Conservation (phyloP, 2,888 invertebrate species). For the Caprella mutica region DNA sequence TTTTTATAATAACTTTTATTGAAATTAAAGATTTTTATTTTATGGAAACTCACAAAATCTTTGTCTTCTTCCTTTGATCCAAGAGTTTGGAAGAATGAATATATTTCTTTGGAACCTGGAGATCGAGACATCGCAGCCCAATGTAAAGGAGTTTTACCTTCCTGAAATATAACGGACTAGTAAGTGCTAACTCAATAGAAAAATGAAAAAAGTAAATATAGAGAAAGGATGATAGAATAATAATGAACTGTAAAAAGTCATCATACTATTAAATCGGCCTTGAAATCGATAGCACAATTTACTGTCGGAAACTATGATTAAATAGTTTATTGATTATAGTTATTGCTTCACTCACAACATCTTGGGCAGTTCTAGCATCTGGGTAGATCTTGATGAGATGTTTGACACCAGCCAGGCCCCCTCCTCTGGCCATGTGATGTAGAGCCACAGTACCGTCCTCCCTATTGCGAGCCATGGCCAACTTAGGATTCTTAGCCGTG, state of each 20-base stretch:
- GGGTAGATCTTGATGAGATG: constrained; percentile 47
- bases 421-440: constrained; percentile 73
- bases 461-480: constrained; percentile 68
- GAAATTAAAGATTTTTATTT: no score
- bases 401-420: constrained; percentile 64
- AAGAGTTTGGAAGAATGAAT: constrained; percentile 36
- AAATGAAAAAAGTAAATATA: neutral
- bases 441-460: constrained; percentile 67
- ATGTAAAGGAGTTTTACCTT: constrained; percentile 65
- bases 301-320: no score
- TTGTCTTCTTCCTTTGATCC: constrained; percentile 39
- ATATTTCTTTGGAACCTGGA: constrained; percentile 35
- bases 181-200: neutral
- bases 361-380: constrained; percentile 40
- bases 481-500: constrained; percentile 38
- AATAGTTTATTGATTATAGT: no score
- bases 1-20: no score
- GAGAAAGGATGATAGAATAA: neutral
- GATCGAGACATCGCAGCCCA: constrained; percentile 54
- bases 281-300: no score
- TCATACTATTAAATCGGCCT: no score
- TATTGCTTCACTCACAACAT: constrained; percentile 41
- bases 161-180: constrained; percentile 34
- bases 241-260: no score
- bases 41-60: no score